phyloP scores from a whole-genome alignment of 2,888 invertebrate species.

The Meiosimyza decipiens region DNA sequence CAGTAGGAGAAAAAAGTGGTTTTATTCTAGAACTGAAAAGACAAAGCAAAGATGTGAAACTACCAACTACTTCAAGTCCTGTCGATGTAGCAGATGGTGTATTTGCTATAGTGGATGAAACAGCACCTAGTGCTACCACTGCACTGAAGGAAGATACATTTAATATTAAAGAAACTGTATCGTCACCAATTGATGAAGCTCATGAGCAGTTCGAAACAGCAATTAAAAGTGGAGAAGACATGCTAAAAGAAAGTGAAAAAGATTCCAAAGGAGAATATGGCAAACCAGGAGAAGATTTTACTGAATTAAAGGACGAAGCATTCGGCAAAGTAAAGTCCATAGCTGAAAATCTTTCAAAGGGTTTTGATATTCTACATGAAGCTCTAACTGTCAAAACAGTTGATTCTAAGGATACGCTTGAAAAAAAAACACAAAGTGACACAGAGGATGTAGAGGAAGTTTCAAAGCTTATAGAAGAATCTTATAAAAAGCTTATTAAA shows the following conservation, averaged over 20 bases:
- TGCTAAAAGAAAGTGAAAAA: slow-evolving; percentile 27
- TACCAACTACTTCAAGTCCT: slow-evolving; percentile 41
- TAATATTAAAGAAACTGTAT: slow-evolving; percentile 35
- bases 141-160: slow-evolving; percentile 37
- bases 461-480: background rate
- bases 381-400: too few species aligned
- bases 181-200: slow-evolving; percentile 42
- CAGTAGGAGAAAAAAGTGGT: background rate
- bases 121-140: background rate
- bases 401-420: too few species aligned
- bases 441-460: slow-evolving; percentile 9
- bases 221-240: background rate
- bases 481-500: background rate
- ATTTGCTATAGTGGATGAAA: slow-evolving; percentile 3
- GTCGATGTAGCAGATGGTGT: slow-evolving; percentile 38
- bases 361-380: too few species aligned
- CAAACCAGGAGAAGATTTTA: slow-evolving; percentile 1
- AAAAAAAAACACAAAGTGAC: slow-evolving; percentile 8
- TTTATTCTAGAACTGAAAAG: background rate
- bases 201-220: slow-evolving; percentile 9
- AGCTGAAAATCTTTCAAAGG: background rate
- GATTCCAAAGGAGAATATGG: slow-evolving; percentile 33
- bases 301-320: background rate
- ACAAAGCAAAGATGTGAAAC: background rate
- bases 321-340: background rate